Evolutionary conservation across 1,140 invertebrate species (phyloP).

Genomic region (Heliconius eleuchia): DNA sequence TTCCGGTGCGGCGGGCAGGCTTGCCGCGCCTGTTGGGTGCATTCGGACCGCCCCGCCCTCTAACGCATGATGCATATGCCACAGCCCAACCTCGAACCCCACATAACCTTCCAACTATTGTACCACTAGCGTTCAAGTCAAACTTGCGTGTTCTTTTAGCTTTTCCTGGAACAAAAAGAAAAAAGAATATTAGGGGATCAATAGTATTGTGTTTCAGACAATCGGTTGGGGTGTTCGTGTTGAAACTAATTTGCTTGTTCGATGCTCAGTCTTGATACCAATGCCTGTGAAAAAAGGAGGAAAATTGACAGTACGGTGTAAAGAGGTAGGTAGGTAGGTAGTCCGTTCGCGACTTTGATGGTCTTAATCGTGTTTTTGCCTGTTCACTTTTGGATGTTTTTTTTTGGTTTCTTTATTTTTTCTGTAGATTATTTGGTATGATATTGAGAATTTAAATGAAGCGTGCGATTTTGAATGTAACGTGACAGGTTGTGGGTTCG

Average conservation of each 20-base stretch:
- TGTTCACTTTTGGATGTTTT: slow-evolving; percentile 18
- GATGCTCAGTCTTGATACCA: slow-evolving; percentile 64
- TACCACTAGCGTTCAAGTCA: background rate
- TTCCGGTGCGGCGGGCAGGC: slow-evolving; percentile 88
- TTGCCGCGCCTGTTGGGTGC: slow-evolving; percentile 87
- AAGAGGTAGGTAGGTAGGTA: slow-evolving; percentile 36
- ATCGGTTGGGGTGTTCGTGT: slow-evolving; percentile 74
- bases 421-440: background rate
- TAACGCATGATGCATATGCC: slow-evolving; percentile 57
- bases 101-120: slow-evolving; percentile 38
- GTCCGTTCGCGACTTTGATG: slow-evolving; percentile 40
- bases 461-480: background rate
- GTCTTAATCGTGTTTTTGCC: slow-evolving; percentile 41
- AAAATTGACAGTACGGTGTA: slow-evolving; percentile 66
- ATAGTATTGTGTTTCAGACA: slow-evolving; percentile 71
- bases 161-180: background rate
- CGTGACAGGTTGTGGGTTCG: too few relatives aligned
- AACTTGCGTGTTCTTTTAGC: background rate
- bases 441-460: background rate
- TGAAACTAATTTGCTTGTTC: slow-evolving; percentile 77
- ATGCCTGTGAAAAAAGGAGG: slow-evolving; percentile 53
- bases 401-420: background rate
- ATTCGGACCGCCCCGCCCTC: slow-evolving; percentile 81
- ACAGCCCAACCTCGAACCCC: slow-evolving; percentile 47
- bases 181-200: background rate